Base-by-base conservation (phyloP, 2,888 invertebrate genomes). In the Cataglyphis livida region DNA sequence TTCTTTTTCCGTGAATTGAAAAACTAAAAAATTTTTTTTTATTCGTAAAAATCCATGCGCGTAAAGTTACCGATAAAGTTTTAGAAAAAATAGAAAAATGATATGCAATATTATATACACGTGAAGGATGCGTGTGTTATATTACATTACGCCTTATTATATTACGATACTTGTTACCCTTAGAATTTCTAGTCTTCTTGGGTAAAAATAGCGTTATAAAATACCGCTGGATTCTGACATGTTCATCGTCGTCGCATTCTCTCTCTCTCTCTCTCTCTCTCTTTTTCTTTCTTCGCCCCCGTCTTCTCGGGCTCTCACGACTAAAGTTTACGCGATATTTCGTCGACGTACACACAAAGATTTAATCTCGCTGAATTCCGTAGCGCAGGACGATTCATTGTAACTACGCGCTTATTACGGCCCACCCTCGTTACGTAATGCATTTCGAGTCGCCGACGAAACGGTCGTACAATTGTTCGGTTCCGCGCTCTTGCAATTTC, bases 401-500 rank as follows among this genome's bases (percentile, higher is more conserved):
- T 65, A 76, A 57, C n/a, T 54, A 44, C 32, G n/a, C 51, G 25
- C 28, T 15, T 38, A 25, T 54, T 66, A 66, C 21, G 25, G 38
- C 35, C 48, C 21, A 51, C 25, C 0, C n/a, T 48, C 51, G 75
- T 18, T 38, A 51, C 32, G 70, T 57, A 78, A 78, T 78, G 6
- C 51, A 78, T 57, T 78, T 28, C 41, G 68, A 78, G 81, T 38
- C 81, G 57, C 74, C 28, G 51, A 48, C 25, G 32, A 25, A 57
- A 65, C 62, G 59, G 32, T 61, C 76, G 51, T n/a, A 73, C 83
- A 65, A 87, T 85, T 81, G 84, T 84, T 82, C 41, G 51, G 41
- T 28, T 38, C 35, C 18, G 21, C 21, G 66, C 81, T 74, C 78
- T 35, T 48, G 82, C 83, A 86, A 86, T 89, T 89, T 88, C 81